Conservation (phyloP, 2,888 invertebrate genomes). For the Ernsta delagoae region DNA sequence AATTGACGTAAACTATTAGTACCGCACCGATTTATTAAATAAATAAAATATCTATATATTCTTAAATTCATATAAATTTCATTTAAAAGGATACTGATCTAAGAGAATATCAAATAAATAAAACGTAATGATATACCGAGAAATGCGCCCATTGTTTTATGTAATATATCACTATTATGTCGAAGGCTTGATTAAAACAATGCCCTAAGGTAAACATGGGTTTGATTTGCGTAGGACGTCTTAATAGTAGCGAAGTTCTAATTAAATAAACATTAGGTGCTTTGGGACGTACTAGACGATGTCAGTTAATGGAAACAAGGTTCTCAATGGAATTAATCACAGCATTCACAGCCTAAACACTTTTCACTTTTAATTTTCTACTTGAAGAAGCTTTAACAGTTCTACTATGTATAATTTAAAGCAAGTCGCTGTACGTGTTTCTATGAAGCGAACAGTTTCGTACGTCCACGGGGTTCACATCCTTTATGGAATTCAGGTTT, state of each 20-base stretch:
- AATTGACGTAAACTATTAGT: too few species aligned
- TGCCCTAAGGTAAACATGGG: conserved; percentile 23
- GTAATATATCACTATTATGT: background rate
- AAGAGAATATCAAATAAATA: too few species aligned
- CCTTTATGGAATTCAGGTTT: too few species aligned
- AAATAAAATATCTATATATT: too few species aligned
- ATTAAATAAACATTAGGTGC: conserved; percentile 41
- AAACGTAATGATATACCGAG: too few species aligned
- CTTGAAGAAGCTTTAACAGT: conserved; percentile 41
- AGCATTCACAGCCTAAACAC: too few species aligned
- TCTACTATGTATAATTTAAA: conserved; percentile 60
- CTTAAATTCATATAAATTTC: too few species aligned
- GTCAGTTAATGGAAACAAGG: conserved; percentile 41
- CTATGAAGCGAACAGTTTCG: too few species aligned
- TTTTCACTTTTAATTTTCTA: conserved; percentile 47
- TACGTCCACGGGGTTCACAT: too few species aligned
- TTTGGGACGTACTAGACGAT: conserved; percentile 22
- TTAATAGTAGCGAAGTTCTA: conserved; percentile 30
- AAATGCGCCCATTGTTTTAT: conserved; percentile 5
- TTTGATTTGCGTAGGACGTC: conserved; percentile 33
- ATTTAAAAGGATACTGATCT: too few species aligned
- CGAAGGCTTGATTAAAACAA: conserved; percentile 27
- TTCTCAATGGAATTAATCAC: conserved; percentile 45
- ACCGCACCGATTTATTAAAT: too few species aligned
- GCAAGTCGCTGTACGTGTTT: conserved; percentile 56